Evolutionary conservation across 2,888 invertebrate species (phyloP).

Genomic region (Pyrocoelia pectoralis): DNA sequence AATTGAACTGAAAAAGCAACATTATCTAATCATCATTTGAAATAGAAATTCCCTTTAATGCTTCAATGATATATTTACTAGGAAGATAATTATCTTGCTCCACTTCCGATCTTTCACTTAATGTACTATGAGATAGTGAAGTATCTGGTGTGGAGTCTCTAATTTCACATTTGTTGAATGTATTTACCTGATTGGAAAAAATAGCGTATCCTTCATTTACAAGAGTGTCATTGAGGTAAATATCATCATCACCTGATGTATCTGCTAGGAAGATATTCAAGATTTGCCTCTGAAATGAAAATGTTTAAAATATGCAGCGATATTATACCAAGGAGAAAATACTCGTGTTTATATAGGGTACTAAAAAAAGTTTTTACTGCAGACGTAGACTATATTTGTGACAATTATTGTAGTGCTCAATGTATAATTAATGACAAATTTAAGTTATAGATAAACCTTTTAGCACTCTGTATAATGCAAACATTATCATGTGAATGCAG

Average conservation of each 20-base stretch:
- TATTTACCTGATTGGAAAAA: conserved; percentile 49
- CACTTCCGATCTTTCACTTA: not conserved
- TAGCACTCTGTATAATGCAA: too few species aligned
- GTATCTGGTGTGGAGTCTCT: not conserved
- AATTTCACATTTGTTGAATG: not conserved
- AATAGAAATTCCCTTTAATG: not conserved
- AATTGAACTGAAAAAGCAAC: too few species aligned
- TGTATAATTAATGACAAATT: too few species aligned
- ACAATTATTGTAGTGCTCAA: too few species aligned
- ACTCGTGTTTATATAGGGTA: conserved; percentile 7
- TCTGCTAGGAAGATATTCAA: conserved; percentile 62
- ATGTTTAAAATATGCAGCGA: too few species aligned
- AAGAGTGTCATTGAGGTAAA: conserved; percentile 62
- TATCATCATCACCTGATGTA: conserved; percentile 60
- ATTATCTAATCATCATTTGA: not conserved
- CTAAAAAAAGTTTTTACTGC: too few species aligned
- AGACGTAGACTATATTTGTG: too few species aligned
- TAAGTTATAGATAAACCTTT: too few species aligned
- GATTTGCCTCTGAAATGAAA: conserved; percentile 30
- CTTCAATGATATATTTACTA: conserved; percentile 13
- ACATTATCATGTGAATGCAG: too few species aligned
- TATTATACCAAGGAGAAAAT: too few species aligned
- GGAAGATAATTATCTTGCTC: not conserved
- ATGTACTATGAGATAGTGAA: not conserved
- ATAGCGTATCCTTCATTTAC: conserved; percentile 62